phyloP scores from a whole-genome alignment of 1,140 invertebrate genomes.

The Drosophila asahinai region DNA sequence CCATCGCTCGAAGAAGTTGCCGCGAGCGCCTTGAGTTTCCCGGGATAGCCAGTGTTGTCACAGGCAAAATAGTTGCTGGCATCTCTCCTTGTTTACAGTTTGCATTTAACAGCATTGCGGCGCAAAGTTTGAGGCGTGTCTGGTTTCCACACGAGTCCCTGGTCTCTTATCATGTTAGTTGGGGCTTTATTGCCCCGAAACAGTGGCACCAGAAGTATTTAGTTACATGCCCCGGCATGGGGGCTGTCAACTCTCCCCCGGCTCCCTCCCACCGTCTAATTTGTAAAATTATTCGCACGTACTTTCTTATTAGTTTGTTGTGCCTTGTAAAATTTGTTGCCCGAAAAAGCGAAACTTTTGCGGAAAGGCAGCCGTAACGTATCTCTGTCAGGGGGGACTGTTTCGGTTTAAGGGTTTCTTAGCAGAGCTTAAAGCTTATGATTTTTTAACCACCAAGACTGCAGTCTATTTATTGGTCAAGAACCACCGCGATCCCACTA shows the following conservation, averaged over 20 bases:
- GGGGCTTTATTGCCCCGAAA: slow-evolving; percentile 43
- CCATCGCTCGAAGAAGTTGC: slow-evolving; percentile 24
- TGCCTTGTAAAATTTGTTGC: slow-evolving; percentile 45
- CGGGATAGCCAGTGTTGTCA: slow-evolving; percentile 15
- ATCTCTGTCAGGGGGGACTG: background rate
- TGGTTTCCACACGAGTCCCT: slow-evolving; percentile 46
- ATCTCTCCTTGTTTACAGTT: slow-evolving; percentile 47
- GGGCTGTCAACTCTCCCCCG: slow-evolving; percentile 25
- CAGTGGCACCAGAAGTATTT: slow-evolving; percentile 35
- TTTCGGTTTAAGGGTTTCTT: background rate
- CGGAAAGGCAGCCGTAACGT: slow-evolving; percentile 3
- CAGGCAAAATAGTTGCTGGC: slow-evolving; percentile 36
- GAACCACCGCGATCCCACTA: slow-evolving; percentile 13
- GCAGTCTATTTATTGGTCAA: slow-evolving; percentile 21
- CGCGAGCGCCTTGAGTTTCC: slow-evolving; percentile 8
- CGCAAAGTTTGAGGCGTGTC: slow-evolving; percentile 48
- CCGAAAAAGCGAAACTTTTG: slow-evolving; percentile 45
- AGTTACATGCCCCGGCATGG: slow-evolving; percentile 48
- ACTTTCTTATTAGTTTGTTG: slow-evolving; percentile 77
- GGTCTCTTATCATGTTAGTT: slow-evolving; percentile 67
- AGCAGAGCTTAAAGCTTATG: background rate
- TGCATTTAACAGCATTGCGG: slow-evolving; percentile 35
- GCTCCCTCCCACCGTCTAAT: slow-evolving; percentile 40
- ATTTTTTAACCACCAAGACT: background rate
- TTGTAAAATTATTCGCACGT: slow-evolving; percentile 75